Evolutionary conservation across 2,113 vertebrate species (phyloP), one percentile per base, ranked within the genome.

Genomic region (Phoxinus phoxinus): DNA sequence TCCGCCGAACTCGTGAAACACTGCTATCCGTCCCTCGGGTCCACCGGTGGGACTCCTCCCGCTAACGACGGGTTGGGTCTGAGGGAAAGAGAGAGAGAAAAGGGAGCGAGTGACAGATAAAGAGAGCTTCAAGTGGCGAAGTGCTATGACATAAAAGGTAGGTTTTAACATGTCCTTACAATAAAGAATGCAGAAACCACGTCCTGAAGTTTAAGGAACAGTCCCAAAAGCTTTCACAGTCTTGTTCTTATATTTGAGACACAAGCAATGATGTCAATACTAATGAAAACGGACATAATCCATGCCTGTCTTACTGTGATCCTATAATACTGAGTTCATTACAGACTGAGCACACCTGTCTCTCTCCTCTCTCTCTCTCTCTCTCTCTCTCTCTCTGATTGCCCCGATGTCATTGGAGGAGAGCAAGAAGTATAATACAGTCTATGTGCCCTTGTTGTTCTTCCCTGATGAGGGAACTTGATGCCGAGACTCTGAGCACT

Each of bases 381-480:
- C 44, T 25, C 37, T n/a, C 10, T 30, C 25, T 44, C 51, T 72
- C 78, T 32, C 2, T 75, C 15, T 59, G 15, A 15, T 58, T 74
- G 35, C 46, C 58, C 44, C n/a, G 41, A 37, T 84, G 41, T 15
- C 4, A 81, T 27, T 83, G 30, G 30, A 71, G 27, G 48, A 72
- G 41, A 72, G 21, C 23, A 71, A 56, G 61, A 82, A 48, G 27
- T 44, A 56, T 27, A 46, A 67, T 53, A 59, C 56, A 17, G 27
- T 63, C 41, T 37, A 46, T 75, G 58, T 79, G 27, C 84, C 61
- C 48, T 78, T 79, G 74, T 85, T 53, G 30, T 79, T 63, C 59
- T 77, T 78, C 23, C 48, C 30, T 58, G 81, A 72, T 72, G 81
- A 83, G 81, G 51, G 67, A 83, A 83, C 81, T 83, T 83, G 81